phyloP scores from a whole-genome alignment of 2,113 vertebrate genomes.

The Myotis yumanensis region DNA sequence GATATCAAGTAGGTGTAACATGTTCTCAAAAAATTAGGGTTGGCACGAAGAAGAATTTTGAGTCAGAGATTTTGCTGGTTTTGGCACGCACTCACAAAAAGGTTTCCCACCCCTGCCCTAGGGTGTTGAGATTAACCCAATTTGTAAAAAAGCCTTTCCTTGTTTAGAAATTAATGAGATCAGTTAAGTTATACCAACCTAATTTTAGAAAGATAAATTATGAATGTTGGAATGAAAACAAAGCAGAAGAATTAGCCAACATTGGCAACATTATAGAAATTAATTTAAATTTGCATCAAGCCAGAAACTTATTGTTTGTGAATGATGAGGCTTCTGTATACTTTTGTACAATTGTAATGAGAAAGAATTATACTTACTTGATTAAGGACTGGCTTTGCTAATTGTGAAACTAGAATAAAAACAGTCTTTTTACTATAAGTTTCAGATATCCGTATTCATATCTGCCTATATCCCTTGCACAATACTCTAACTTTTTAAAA shows the following conservation, averaged over 20 bases:
- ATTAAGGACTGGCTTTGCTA: slow-evolving; percentile 40
- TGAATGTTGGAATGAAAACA: slow-evolving; percentile 51
- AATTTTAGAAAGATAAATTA: slow-evolving; percentile 67
- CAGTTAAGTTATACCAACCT: slow-evolving; percentile 6
- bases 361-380: slow-evolving; percentile 1
- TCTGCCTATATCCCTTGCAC: not conserved
- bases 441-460: not conserved
- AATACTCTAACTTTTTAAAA: not conserved
- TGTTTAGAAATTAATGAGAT: slow-evolving; percentile 46
- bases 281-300: slow-evolving; percentile 57
- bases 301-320: slow-evolving; percentile 25
- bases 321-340: slow-evolving; percentile 19
- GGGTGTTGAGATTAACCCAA: slow-evolving; percentile 6
- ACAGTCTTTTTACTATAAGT: not conserved
- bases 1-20: too few relatives aligned
- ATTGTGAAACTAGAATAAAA: not conserved
- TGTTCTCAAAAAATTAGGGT: too few relatives aligned
- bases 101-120: too few relatives aligned
- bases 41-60: too few relatives aligned
- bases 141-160: slow-evolving; percentile 16
- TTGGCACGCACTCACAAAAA: too few relatives aligned
- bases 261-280: slow-evolving; percentile 44
- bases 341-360: slow-evolving; percentile 44
- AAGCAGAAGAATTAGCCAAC: slow-evolving; percentile 50
- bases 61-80: too few relatives aligned